A percentile compares a stretch with the other conserved stretches of the same genome.
Evolutionary conservation across 2,113 vertebrate species (phyloP).

Genomic region (Mesitornis unicolor): DNA sequence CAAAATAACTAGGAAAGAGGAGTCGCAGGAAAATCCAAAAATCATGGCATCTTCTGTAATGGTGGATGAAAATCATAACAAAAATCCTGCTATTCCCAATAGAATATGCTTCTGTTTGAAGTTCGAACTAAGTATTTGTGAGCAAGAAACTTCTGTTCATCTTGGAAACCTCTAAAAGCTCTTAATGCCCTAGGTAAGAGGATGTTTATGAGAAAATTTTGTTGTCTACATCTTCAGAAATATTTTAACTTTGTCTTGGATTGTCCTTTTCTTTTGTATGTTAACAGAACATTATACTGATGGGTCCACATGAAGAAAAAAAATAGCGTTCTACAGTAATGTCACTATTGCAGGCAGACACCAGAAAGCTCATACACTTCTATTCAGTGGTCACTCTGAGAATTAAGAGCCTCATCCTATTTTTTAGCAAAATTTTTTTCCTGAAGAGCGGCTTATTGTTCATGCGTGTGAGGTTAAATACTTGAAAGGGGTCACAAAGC

Average conservation of each 20-base stretch:
- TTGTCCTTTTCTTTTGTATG: not conserved
- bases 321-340: fast-evolving
- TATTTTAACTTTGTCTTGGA: not conserved
- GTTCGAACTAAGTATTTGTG: not conserved
- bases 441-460: not conserved
- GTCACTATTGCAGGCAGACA: not conserved
- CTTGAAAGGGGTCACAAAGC: not conserved
- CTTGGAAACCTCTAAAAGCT: not conserved
- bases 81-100: not conserved
- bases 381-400: not conserved
- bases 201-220: fast-evolving
- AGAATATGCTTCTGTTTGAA: not conserved
- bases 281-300: not conserved
- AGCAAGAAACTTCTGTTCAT: not conserved
- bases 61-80: not conserved
- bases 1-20: not conserved
- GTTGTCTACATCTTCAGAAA: not conserved
- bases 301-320: not conserved
- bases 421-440: not conserved
- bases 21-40: not conserved
- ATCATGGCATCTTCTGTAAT: not conserved
- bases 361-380: not conserved
- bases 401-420: not conserved
- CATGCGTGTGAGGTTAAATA: not conserved
- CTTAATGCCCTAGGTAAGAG: not conserved